phyloP scores from a whole-genome alignment of 2,888 invertebrate species.

The Lochmaea crataegi region DNA sequence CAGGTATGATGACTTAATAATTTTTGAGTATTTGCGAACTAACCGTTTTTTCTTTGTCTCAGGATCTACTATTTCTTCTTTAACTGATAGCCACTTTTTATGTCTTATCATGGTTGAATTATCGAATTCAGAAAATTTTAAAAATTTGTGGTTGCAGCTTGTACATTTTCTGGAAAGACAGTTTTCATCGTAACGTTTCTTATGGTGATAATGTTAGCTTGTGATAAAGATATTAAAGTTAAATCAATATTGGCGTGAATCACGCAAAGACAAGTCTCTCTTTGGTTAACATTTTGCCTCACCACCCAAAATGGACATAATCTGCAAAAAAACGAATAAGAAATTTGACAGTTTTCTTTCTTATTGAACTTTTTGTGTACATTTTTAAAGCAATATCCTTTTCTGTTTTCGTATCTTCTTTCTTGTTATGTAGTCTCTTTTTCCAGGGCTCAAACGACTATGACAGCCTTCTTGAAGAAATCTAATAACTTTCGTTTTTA shows the following conservation, averaged over 20 bases:
- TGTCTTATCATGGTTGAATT: conserved; percentile 1
- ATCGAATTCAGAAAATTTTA: conserved; percentile 12
- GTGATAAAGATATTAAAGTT: conserved; percentile 7
- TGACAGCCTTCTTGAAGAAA: conserved; percentile 18
- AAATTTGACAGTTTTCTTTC: not conserved
- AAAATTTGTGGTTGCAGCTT: conserved; percentile 11
- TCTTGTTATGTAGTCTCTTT: conserved; percentile 16
- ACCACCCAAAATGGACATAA: conserved; percentile 11
- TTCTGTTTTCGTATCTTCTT: conserved; percentile 17
- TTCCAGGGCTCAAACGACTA: not conserved
- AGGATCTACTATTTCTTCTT: conserved; percentile 8
- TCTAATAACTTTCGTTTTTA: conserved; percentile 13
- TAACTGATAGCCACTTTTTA: conserved; percentile 9
- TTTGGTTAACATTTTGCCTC: not conserved
- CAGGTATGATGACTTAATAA: conserved; percentile 2
- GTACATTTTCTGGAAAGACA: conserved; percentile 21
- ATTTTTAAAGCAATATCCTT: conserved; percentile 9
- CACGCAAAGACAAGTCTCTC: conserved; percentile 15
- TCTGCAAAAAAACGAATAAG: conserved; percentile 12
- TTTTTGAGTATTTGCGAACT: conserved; percentile 19
- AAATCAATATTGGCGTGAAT: conserved; percentile 15
- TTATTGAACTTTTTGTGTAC: conserved; percentile 6
- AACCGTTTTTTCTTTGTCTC: conserved; percentile 14
- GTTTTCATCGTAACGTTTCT: no score
- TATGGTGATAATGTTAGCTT: conserved; percentile 15